These are phyloP conservation scores for Papilio gigon DNA, from an alignment of 2,888 invertebrate genomes.

Conservation along the genomic window DNA sequence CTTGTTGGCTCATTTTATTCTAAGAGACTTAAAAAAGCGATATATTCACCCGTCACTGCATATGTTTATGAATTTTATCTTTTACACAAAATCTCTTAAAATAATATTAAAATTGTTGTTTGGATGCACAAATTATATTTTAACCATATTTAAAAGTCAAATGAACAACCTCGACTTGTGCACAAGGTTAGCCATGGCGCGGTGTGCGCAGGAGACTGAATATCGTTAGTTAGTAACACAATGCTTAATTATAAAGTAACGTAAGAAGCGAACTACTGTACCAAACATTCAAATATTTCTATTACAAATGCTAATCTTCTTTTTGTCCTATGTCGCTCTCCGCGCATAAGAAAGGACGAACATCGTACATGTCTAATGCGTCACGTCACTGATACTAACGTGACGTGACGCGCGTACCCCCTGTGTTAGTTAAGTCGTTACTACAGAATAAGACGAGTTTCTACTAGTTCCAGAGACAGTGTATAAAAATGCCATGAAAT, in stretches of 20 bases:
- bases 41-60: no score
- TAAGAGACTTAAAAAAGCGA: no score
- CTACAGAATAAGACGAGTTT: no score
- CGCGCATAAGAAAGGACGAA: no score
- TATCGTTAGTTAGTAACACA: not conserved
- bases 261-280: not conserved
- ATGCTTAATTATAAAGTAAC: not conserved
- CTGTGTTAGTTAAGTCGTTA: no score
- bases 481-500: not conserved
- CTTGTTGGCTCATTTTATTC: not conserved
- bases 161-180: not conserved
- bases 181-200: not conserved
- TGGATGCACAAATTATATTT: not conserved
- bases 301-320: not conserved
- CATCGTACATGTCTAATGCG: not conserved
- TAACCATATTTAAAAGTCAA: not conserved
- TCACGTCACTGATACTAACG: not conserved
- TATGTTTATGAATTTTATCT: no score
- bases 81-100: no score
- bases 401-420: no score
- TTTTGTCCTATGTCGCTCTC: no score
- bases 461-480: not conserved
- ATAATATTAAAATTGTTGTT: no score
- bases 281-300: not conserved
- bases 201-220: no score